phyloP scores from a whole-genome alignment of 2,888 invertebrate genomes.

The Galeopsomyia nigrocyanea region DNA sequence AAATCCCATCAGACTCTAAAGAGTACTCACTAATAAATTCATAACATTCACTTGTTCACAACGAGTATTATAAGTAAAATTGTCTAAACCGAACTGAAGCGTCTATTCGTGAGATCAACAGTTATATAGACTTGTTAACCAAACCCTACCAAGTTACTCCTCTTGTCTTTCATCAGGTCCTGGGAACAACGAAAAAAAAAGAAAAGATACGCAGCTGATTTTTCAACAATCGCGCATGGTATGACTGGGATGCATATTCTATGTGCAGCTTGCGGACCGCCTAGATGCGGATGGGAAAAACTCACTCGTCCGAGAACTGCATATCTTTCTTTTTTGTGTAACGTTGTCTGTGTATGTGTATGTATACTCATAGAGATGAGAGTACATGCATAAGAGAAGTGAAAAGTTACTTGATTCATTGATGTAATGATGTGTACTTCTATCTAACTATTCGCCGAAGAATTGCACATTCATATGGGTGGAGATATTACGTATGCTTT shows the following conservation, averaged over 20 bases:
- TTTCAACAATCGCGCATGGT: slow-evolving; percentile 25
- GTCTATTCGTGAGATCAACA: neutral
- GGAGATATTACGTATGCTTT: too few species aligned
- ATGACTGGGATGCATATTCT: slow-evolving; percentile 21
- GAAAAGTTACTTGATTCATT: slow-evolving; percentile 16
- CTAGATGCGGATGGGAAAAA: slow-evolving; percentile 6
- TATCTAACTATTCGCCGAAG: too few species aligned
- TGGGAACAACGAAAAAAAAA: slow-evolving; percentile 22
- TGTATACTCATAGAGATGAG: too few species aligned
- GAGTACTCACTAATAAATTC: neutral
- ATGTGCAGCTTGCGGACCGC: slow-evolving; percentile 6
- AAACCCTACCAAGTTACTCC: neutral
- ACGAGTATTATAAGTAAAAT: too few species aligned
- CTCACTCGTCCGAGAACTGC: neutral
- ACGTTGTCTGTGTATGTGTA: neutral
- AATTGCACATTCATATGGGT: too few species aligned
- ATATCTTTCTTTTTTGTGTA: neutral
- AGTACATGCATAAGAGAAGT: too few species aligned
- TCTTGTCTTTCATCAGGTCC: slow-evolving; percentile 30
- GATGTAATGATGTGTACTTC: slow-evolving; percentile 10
- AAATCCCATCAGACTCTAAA: too few species aligned
- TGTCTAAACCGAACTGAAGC: neutral
- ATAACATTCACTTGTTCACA: neutral
- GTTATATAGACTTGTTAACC: slow-evolving; percentile 28
- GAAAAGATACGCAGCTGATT: slow-evolving; percentile 13